Evolutionary conservation across 2,888 invertebrate species (phyloP), one percentile per base, ranked within the genome.

Genomic region (Tachina lurida): DNA sequence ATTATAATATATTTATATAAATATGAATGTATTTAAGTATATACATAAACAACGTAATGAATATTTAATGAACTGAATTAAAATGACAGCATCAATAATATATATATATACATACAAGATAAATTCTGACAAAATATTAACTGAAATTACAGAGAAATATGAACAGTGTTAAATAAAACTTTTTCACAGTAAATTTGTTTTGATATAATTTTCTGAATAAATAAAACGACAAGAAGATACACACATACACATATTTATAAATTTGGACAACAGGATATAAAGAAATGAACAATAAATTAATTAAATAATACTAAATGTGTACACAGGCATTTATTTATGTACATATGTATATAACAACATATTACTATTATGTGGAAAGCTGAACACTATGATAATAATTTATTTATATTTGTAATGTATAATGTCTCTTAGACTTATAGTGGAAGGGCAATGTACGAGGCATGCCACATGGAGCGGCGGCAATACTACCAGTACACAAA

Each of bases 11-110:
- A 31, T 31, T 31, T 31, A 31, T 4, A 31, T 31, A 31, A 31
- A 31, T 31, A 31, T 31, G 2, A 31, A 31, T 31, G 31, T 31
- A 4, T 7, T 31, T 7, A 31, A 7, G 31, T 31, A 22, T 22
- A 22, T 22, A 31, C 8, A 43, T 12, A 4, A 19, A 1, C 17
- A 43, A 9, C 0, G 3, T 43, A 12, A 12, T 62, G 19, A 62
- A 74, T 74, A 62, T 49, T 74, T 74, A 52, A 74, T 63, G 62
- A 74, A 52, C 62, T 19, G 19, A 15, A 47, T 49, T 47, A 62
- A 74, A 49, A 49, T n/a, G 15, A 22, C 15, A n/a, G 10, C 10
- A 63, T 43, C 13, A 75, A 45, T 63, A 54, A 54, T 75, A 22
- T 41, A 43, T 63, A 49, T 39, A 39, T 43, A 54, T 75, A 22